Base-by-base conservation (phyloP, 2,797 vertebrate genomes). In the Iguana delicatissima region DNA sequence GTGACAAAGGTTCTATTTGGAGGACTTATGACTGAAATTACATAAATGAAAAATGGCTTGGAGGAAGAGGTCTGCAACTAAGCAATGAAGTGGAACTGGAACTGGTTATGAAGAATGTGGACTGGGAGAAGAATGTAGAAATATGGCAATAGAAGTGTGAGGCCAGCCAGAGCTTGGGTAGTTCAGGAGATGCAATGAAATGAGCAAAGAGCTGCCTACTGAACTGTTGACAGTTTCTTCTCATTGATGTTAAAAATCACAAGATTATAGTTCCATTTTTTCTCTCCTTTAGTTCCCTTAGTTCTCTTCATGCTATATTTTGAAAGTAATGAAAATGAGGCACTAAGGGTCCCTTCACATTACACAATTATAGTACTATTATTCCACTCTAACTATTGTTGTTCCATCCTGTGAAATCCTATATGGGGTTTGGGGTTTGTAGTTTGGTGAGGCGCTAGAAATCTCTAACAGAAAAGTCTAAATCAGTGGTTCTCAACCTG, bases 281-380 rank as follows among this genome's bases (percentile, higher is more conserved):
- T 16, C 74, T 62, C 29, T 89, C n/a, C 5, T 4, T 77, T 0
- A 22, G 18, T 4, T 4, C 64, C 32, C 35, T 0, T 0, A 29
- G 22, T 4, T 4, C 64, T 13, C 32, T 0, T 13, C 0, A 72
- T 87, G 76, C 90, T 95, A 92, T 93, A 86, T 95, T 94, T 95
- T 95, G 89, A 87, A 93, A 83, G 91, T 90, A 92, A 92, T 87
- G 89, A 72, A 2, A 64, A 20, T n/a, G 77, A 3, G 1, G 76
- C 0, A 32, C 29, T 10, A 69, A 69, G 67, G 3, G 3, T 29
- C 8, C 3, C 29, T 32, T 13, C 67, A 69, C 32, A 13, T 29
- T 69, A 69, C 32, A 32, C 10, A 69, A 13, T 32, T 69, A 13
- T 32, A 69, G 67, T 3, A 69, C 0, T 69, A 13, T 32, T 29